These are phyloP conservation scores for Umimayanthus kanabou DNA, from an alignment of 92 coral and sea anemone species.

Conservation along the genomic window DNA sequence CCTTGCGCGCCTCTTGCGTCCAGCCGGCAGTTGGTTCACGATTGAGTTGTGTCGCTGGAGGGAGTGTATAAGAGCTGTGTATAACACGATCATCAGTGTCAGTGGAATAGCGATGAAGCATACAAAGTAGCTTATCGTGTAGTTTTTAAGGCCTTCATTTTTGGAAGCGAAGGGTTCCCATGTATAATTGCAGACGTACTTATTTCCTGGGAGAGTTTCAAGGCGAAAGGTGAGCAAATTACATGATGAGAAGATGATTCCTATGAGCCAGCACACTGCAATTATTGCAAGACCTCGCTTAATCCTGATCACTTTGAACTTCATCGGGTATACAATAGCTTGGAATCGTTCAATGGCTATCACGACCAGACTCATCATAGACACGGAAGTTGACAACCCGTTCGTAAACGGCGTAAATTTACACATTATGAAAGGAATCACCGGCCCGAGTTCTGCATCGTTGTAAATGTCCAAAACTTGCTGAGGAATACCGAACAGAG, in stretches of 20 bases:
- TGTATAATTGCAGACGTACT: background rate
- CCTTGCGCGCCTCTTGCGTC: conserved; percentile 3
- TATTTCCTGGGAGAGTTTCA: background rate
- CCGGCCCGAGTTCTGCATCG: background rate
- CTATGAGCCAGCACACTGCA: conserved; percentile 22
- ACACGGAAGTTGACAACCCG: conserved; percentile 20
- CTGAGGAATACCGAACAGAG: conserved; percentile 13
- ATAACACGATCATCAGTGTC: background rate
- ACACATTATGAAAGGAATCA: conserved; percentile 21
- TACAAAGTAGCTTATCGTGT: conserved; percentile 8
- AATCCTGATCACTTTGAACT: background rate
- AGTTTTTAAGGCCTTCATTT: background rate
- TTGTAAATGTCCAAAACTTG: background rate
- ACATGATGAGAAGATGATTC: background rate
- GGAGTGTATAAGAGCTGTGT: conserved; percentile 11
- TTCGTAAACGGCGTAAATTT: conserved; percentile 30
- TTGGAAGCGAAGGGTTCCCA: background rate
- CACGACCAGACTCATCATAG: conserved; percentile 15
- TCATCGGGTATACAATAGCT: conserved; percentile 25
- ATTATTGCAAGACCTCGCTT: background rate
- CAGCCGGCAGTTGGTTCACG: conserved; percentile 22
- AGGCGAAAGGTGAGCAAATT: conserved; percentile 6
- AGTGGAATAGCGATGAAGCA: conserved; percentile 20
- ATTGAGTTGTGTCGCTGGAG: conserved; percentile 7
- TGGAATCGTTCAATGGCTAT: conserved; percentile 34